These are phyloP conservation scores for Drosophila testacea DNA, from an alignment of 2,888 invertebrate genomes.

Conservation along the genomic window DNA sequence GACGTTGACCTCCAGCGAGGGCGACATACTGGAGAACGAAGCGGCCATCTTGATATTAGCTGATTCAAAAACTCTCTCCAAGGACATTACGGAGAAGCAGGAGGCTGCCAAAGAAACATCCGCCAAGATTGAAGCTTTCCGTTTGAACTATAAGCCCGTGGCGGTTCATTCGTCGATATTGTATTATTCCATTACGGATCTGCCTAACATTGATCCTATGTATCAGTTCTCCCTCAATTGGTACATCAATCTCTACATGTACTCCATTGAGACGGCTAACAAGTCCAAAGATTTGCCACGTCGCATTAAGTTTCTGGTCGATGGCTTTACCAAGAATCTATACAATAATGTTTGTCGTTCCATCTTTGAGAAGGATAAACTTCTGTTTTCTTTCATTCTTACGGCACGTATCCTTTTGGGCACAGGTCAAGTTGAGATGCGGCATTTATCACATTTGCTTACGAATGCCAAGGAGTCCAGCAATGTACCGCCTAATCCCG, in stretches of 20 bases:
- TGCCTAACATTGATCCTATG: slow-evolving; percentile 96
- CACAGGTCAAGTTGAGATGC: slow-evolving; percentile 86
- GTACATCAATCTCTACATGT: slow-evolving; percentile 91
- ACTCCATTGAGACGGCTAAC: slow-evolving; percentile 85
- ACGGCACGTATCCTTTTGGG: slow-evolving; percentile 89
- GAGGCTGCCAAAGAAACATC: slow-evolving; percentile 93
- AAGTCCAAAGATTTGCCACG: slow-evolving; percentile 89
- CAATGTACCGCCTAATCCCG: slow-evolving; percentile 88
- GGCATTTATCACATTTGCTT: slow-evolving; percentile 91
- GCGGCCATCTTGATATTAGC: slow-evolving; percentile 94
- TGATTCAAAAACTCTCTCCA: slow-evolving; percentile 92
- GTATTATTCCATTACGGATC: slow-evolving; percentile 94
- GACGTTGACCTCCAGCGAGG: slow-evolving; percentile 92
- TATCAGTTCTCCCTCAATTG: slow-evolving; percentile 97
- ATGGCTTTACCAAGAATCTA: slow-evolving; percentile 92
- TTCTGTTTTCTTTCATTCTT: slow-evolving; percentile 92
- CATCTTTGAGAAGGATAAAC: slow-evolving; percentile 95
- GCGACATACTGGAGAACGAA: slow-evolving; percentile 96
- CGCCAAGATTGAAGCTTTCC: slow-evolving; percentile 92
- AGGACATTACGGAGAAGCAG: slow-evolving; percentile 94
- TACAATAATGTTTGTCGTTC: slow-evolving; percentile 95
- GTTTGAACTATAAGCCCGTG: slow-evolving; percentile 93
- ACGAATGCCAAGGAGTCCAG: slow-evolving; percentile 87
- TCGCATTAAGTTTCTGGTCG: slow-evolving; percentile 92
- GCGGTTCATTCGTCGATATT: slow-evolving; percentile 94